Conservation (phyloP, 1,140 invertebrate species). For the Zaprionus tsacasi region DNA sequence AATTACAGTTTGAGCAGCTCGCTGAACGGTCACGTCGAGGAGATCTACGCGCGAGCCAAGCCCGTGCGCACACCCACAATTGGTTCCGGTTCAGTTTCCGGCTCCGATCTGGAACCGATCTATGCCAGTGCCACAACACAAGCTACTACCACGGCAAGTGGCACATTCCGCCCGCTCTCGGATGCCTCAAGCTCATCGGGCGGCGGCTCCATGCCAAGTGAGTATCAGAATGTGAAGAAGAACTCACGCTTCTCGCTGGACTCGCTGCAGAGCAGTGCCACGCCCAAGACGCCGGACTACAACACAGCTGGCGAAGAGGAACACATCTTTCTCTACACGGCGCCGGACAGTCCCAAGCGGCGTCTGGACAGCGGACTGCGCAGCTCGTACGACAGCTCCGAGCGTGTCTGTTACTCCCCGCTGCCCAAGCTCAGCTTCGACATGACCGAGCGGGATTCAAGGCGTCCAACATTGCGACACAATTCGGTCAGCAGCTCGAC, state of each 20-base stretch:
- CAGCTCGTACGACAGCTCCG: constrained; percentile 72
- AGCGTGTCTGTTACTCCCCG: constrained; percentile 73
- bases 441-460: constrained; percentile 64
- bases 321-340: constrained; percentile 80
- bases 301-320: constrained; percentile 79
- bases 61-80: constrained; percentile 78
- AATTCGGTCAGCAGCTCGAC: constrained; percentile 60
- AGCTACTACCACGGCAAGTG: constrained; percentile 7
- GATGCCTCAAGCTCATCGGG: constrained; percentile 76
- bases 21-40: constrained; percentile 51
- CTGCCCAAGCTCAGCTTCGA: constrained; percentile 63
- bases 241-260: constrained; percentile 80
- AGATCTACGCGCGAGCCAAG: constrained; percentile 73
- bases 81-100: neutral
- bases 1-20: constrained; percentile 65
- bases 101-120: constrained; percentile 69
- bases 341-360: constrained; percentile 74
- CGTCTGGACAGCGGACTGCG: constrained; percentile 72
- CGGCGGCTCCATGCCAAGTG: constrained; percentile 74
- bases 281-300: constrained; percentile 80
- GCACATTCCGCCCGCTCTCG: constrained; percentile 69
- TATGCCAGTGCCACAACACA: constrained; percentile 58
- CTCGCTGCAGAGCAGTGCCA: constrained; percentile 78
- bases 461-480: constrained; percentile 63
- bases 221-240: constrained; percentile 79